A percentile compares a stretch with the other conserved stretches of the same genome.
Evolutionary conservation across 2,888 invertebrate genomes (phyloP).

Genomic region (Macaria liturata): DNA sequence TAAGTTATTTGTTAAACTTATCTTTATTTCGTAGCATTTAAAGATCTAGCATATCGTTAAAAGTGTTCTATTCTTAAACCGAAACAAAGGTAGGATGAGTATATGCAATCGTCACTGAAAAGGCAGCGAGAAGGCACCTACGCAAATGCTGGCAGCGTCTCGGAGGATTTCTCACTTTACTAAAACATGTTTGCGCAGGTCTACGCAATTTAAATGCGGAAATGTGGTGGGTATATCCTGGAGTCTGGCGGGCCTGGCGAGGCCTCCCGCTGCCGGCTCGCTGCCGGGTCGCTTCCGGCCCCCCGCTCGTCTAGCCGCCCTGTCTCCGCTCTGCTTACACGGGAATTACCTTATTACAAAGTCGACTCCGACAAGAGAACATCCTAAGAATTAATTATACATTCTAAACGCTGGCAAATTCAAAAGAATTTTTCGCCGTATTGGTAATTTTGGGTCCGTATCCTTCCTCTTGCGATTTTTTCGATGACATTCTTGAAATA

Average conservation of each 20-base stretch:
- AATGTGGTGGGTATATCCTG: constrained; percentile 52
- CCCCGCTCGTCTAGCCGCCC: constrained; percentile 36
- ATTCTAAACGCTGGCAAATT: constrained; percentile 25
- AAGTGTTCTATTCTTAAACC: too few species aligned
- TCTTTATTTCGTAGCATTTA: too few species aligned
- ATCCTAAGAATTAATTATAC: constrained; percentile 36
- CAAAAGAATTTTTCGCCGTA: constrained; percentile 20
- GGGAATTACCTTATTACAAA: constrained; percentile 50
- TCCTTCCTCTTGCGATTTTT: constrained; percentile 19
- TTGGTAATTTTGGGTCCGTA: constrained; percentile 21
- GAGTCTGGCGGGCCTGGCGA: constrained; percentile 48
- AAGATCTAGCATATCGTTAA: too few species aligned
- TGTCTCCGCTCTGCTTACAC: constrained; percentile 43
- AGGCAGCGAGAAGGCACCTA: constrained; percentile 22
- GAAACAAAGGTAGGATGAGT: background rate
- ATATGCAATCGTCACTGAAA: constrained; percentile 20
- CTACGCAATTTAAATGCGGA: constrained; percentile 66
- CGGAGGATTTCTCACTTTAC: constrained; percentile 40
- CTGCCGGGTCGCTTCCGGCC: constrained; percentile 43
- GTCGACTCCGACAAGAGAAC: constrained; percentile 40
- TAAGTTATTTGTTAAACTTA: too few species aligned
- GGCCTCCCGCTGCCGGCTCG: constrained; percentile 38
- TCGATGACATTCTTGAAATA: background rate
- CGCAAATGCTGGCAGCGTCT: constrained; percentile 29
- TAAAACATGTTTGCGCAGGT: constrained; percentile 47